Conservation (phyloP, 2,888 invertebrate species). For the Leptopilina syphax region DNA sequence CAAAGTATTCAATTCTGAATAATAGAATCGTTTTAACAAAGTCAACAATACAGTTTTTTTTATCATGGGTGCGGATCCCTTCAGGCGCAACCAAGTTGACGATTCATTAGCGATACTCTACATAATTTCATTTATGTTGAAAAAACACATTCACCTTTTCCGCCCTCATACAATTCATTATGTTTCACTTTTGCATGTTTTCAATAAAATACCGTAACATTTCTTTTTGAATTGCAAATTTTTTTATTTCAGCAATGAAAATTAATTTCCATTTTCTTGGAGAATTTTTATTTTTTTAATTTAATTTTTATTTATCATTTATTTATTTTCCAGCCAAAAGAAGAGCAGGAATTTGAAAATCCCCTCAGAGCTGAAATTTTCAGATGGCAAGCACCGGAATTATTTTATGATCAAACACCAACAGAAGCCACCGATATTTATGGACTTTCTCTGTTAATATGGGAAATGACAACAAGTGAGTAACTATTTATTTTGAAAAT, state of each 20-base stretch:
- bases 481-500: constrained; percentile 1
- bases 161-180: constrained; percentile 10
- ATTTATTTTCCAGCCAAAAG: constrained; percentile 53
- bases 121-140: constrained; percentile 14
- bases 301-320: too few relatives aligned
- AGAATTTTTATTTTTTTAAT: too few relatives aligned
- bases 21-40: constrained; percentile 31
- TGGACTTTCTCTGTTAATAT: constrained; percentile 67
- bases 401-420: constrained; percentile 58
- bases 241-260: too few relatives aligned
- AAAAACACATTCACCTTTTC: constrained; percentile 30
- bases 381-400: constrained; percentile 69
- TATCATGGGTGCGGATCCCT: constrained; percentile 45
- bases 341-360: constrained; percentile 61
- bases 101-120: constrained; percentile 21
- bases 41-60: constrained; percentile 30
- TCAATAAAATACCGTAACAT: neutral
- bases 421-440: constrained; percentile 66
- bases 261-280: neutral
- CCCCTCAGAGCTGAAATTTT: constrained; percentile 65
- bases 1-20: constrained; percentile 32
- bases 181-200: constrained; percentile 9
- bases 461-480: constrained; percentile 71
- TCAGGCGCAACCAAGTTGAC: constrained; percentile 42
- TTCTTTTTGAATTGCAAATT: too few relatives aligned